A percentile compares a stretch with the other conserved stretches of the same genome.
Conservation (phyloP, 1,140 invertebrate species). For the Drosophila leontia region DNA sequence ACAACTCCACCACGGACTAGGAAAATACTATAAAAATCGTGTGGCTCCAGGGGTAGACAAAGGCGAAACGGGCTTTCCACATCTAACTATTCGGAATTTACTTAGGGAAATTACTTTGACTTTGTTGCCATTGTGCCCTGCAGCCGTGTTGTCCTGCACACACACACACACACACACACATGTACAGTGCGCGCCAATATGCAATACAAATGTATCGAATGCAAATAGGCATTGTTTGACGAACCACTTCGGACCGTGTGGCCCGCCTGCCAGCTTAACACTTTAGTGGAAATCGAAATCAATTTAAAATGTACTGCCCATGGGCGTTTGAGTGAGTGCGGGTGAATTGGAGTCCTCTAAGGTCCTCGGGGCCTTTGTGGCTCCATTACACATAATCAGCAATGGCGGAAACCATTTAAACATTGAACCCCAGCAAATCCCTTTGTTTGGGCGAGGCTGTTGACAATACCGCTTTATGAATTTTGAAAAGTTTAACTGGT, state of each 20-base stretch:
- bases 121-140: slow-evolving; percentile 33
- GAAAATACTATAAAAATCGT: slow-evolving; percentile 41
- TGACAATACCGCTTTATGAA: slow-evolving; percentile 7
- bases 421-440: slow-evolving; percentile 1
- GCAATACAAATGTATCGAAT: slow-evolving; percentile 52
- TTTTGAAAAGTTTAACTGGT: not conserved
- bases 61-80: slow-evolving; percentile 16
- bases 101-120: slow-evolving; percentile 65
- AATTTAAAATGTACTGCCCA: slow-evolving; percentile 35
- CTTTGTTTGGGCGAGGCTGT: not conserved
- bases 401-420: not conserved
- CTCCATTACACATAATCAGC: slow-evolving; percentile 33
- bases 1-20: not conserved
- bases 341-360: slow-evolving; percentile 5
- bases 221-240: slow-evolving; percentile 59
- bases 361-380: slow-evolving; percentile 2
- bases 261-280: slow-evolving; percentile 38
- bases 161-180: not conserved
- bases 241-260: slow-evolving; percentile 28
- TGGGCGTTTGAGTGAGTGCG: not conserved
- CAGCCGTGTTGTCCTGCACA: not conserved
- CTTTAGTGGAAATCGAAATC: slow-evolving; percentile 59
- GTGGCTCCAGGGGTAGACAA: slow-evolving; percentile 32
- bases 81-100: slow-evolving; percentile 58
- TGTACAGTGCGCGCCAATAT: slow-evolving; percentile 12